Conservation (phyloP, 2,113 vertebrate species). For the Chamaea fasciata region DNA sequence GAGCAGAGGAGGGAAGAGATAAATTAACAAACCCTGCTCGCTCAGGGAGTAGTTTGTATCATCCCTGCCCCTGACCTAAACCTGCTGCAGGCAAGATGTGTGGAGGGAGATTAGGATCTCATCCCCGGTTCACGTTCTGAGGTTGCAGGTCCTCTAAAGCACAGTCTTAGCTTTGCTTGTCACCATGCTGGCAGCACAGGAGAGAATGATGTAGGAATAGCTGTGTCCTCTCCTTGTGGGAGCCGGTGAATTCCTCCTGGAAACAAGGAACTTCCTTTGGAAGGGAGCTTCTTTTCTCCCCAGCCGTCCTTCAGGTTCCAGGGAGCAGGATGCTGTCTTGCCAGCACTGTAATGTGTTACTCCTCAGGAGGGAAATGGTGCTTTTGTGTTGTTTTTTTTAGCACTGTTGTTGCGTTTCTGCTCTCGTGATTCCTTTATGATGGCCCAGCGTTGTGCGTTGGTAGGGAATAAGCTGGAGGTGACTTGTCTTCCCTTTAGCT, state of each 20-base stretch:
- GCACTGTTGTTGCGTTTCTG: neutral
- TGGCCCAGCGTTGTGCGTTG: rapidly evolving
- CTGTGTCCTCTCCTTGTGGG: neutral
- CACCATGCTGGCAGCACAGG: rapidly evolving
- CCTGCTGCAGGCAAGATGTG: neutral
- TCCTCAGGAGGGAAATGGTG: neutral
- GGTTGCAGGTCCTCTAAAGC: neutral
- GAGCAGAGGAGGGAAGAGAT: neutral
- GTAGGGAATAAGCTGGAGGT: neutral
- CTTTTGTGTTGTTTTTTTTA: neutral
- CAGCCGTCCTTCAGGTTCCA: neutral
- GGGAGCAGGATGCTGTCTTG: neutral
- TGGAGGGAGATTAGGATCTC: neutral
- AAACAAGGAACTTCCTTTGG: neutral
- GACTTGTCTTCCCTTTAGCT: neutral
- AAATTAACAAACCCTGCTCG: neutral
- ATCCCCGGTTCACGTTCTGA: neutral
- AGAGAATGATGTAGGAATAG: neutral
- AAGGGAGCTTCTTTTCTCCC: neutral
- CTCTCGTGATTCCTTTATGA: neutral
- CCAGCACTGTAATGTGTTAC: neutral
- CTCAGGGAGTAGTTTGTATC: neutral
- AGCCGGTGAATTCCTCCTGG: neutral
- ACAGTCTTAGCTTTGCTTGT: neutral
- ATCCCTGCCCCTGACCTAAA: neutral